phyloP scores from a whole-genome alignment of 2,113 vertebrate species.

The Asarcornis scutulata region DNA sequence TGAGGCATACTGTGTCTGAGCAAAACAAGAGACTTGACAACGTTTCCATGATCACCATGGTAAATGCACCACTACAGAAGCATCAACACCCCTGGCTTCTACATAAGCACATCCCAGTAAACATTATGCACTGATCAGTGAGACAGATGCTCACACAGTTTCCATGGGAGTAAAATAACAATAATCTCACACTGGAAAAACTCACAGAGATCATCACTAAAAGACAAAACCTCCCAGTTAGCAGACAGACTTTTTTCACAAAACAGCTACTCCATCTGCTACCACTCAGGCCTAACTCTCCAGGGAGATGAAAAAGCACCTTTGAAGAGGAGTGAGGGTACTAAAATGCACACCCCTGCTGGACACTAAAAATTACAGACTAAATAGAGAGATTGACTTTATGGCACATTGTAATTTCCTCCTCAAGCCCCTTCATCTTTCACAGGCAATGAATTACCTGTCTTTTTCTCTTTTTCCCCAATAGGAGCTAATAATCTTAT shows the following conservation, averaged over 20 bases:
- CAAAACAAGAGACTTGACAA: background rate
- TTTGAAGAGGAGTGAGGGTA: background rate
- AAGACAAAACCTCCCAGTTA: background rate
- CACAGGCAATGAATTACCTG: constrained; percentile 9
- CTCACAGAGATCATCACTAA: background rate
- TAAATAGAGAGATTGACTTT: background rate
- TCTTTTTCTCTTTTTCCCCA: constrained; percentile 15
- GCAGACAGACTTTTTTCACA: background rate
- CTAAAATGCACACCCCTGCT: background rate
- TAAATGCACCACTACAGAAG: background rate
- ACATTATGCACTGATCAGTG: background rate
- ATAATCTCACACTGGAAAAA: background rate
- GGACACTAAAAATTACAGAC: background rate
- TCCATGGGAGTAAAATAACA: constrained; percentile 17
- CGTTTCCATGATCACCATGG: rapidly evolving
- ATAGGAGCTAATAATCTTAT: constrained; percentile 31
- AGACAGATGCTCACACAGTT: background rate
- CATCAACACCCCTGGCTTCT: background rate
- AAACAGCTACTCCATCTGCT: background rate
- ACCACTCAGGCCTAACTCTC: background rate
- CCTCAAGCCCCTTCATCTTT: background rate
- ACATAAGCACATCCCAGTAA: background rate
- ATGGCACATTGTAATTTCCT: background rate
- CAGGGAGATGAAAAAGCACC: background rate
- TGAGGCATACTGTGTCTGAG: background rate